phyloP scores from a whole-genome alignment of 2,888 invertebrate species.

The Keiferia lycopersicella region DNA sequence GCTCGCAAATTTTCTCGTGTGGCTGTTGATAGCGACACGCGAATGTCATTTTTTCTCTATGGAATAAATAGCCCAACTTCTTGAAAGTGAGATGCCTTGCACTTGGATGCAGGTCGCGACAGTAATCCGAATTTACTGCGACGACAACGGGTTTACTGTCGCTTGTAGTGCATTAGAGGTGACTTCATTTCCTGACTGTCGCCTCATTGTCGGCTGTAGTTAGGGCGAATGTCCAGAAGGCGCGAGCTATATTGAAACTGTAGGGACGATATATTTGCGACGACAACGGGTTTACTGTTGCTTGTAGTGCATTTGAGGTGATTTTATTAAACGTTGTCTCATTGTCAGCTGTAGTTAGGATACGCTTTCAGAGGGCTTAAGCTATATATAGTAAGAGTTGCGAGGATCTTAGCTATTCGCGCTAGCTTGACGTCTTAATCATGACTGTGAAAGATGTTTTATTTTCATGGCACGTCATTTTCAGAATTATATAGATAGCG shows the following conservation, averaged over 20 bases:
- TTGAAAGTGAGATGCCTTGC: constrained; percentile 8
- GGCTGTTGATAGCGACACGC: too few relatives aligned
- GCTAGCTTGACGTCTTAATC: too few relatives aligned
- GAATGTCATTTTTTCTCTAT: too few relatives aligned
- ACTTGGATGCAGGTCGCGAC: constrained; percentile 52
- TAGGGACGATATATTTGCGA: constrained; percentile 54
- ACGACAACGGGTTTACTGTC: constrained; percentile 47
- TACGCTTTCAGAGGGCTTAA: background rate
- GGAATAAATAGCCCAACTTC: background rate
- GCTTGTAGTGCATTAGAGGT: constrained; percentile 42
- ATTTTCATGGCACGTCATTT: too few relatives aligned
- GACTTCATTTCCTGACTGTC: constrained; percentile 50
- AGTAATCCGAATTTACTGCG: constrained; percentile 64
- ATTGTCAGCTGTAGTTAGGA: constrained; percentile 37
- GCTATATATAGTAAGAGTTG: background rate
- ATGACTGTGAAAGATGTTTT: too few relatives aligned
- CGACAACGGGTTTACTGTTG: constrained; percentile 47
- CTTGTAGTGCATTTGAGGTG: constrained; percentile 43
- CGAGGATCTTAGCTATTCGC: too few relatives aligned
- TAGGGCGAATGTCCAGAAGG: constrained; percentile 27
- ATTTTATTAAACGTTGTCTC: constrained; percentile 48
- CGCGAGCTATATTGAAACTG: background rate
- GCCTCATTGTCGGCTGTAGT: constrained; percentile 38
- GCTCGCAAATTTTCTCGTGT: background rate
- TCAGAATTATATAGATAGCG: too few relatives aligned